Evolutionary conservation across 2,113 vertebrate species (phyloP), one percentile per base, ranked within the genome.

Genomic region (Lipophrys pholis): DNA sequence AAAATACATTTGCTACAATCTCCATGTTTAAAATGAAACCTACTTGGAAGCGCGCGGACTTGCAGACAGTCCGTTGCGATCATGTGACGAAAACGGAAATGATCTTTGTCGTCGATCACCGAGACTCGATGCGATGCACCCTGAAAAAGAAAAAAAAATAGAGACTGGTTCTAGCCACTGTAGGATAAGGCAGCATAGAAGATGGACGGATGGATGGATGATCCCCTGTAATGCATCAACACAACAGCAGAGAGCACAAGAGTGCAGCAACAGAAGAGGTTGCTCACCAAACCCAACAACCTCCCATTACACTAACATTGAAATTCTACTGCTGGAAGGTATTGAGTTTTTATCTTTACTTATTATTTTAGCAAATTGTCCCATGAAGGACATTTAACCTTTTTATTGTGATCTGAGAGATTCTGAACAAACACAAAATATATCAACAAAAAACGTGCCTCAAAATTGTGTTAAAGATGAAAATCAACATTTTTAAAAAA

Each of bases 31-130:
- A 30, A 50, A 38, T 30, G 21, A 6, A 11, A 90, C 91, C 7
- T 87, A 93, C 94, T 97, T 51, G 96, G 92, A 73, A 95, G 80
- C 0, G 95, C 83, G 11, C 97, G 96, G 64, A 99, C 91, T 91
- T 99, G 97, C 75, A 99, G 93, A 3, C 96, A 96, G 49, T 98
- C 95, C 0, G 96, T 93, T 6, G 97, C 94, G 79, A 99, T 97
- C 97, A 99, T 98, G 91, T 99, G 96, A 40, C 97, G 95, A 40
- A 99, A 99, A 1, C 96, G 95, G 88, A 99, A 96, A 0, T 95
- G 96, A 80, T 98, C 97, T 88, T 91, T 96, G 69, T 99, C 97
- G 41, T 99, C 97, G 0, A 87, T 93, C 69, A 97, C 93, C 0
- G 96, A 96, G 1, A 87, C 90, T 21, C 96, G 92, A 52, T 99